Evolutionary conservation across 2,888 invertebrate genomes (phyloP).

Genomic region (Pheosia gnoma): DNA sequence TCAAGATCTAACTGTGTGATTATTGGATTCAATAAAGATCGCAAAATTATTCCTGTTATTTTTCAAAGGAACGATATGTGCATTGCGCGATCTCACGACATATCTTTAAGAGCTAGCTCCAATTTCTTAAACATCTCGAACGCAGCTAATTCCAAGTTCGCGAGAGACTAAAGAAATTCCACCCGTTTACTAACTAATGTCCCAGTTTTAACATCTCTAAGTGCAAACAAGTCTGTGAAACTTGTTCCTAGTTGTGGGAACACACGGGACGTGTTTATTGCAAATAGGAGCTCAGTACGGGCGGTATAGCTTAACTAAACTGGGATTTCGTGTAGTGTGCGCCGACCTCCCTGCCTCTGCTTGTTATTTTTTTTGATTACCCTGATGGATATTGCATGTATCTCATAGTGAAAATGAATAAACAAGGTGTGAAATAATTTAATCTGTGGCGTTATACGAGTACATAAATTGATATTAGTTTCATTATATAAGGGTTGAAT

Average conservation of each 20-base stretch:
- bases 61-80: neutral
- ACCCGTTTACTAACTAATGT: slow-evolving; percentile 55
- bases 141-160: slow-evolving; percentile 57
- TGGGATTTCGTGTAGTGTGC: slow-evolving; percentile 44
- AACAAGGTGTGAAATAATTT: slow-evolving; percentile 31
- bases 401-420: slow-evolving; percentile 36
- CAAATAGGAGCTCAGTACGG: slow-evolving; percentile 64
- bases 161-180: slow-evolving; percentile 55
- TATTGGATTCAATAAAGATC: neutral
- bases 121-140: slow-evolving; percentile 40
- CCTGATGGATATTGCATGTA: slow-evolving; percentile 56
- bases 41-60: neutral
- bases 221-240: slow-evolving; percentile 68
- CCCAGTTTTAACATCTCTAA: slow-evolving; percentile 65
- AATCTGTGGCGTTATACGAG: neutral
- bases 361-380: slow-evolving; percentile 53
- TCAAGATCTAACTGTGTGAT: neutral
- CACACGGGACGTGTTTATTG: slow-evolving; percentile 72
- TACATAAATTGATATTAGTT: slow-evolving; percentile 6
- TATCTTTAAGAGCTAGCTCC: slow-evolving; percentile 21
- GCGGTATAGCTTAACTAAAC: slow-evolving; percentile 44
- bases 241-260: slow-evolving; percentile 59
- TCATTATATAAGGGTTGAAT: slow-evolving; percentile 6
- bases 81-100: neutral
- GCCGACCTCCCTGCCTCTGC: slow-evolving; percentile 27